Conservation (phyloP, 1,140 invertebrate genomes). For the Chironomus tepperi region DNA sequence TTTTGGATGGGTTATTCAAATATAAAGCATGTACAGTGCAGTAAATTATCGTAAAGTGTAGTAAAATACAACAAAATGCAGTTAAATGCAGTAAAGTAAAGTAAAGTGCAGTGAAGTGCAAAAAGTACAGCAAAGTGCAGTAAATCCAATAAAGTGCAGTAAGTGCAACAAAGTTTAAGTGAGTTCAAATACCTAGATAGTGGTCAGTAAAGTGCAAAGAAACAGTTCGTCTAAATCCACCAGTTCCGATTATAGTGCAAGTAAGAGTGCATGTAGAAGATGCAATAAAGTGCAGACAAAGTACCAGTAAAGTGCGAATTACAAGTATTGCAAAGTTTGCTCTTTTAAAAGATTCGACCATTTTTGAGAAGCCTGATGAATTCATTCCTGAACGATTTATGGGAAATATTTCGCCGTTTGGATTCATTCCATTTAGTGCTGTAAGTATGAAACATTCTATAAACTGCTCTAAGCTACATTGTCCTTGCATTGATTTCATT, state of each 20-base stretch:
- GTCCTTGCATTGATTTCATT: neutral
- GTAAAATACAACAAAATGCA: no score
- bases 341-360: slow-evolving; percentile 37
- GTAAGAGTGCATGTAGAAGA: slow-evolving; percentile 39
- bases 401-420: slow-evolving; percentile 43
- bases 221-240: slow-evolving; percentile 49
- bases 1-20: no score
- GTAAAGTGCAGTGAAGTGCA: no score
- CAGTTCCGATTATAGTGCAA: slow-evolving; percentile 54
- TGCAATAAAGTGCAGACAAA: no score
- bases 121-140: slow-evolving; percentile 23
- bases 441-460: no score
- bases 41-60: no score
- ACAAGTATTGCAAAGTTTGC: neutral
- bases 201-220: slow-evolving; percentile 58
- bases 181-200: slow-evolving; percentile 53
- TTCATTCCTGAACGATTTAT: slow-evolving; percentile 68
- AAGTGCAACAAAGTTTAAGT: slow-evolving; percentile 42
- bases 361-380: slow-evolving; percentile 53
- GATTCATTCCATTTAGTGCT: slow-evolving; percentile 64
- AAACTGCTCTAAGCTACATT: no score
- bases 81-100: slow-evolving; percentile 27
- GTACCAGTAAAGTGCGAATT: neutral
- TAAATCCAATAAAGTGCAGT: slow-evolving; percentile 28
- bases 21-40: no score